phyloP scores from a whole-genome alignment of 2,888 invertebrate species.

The Stenotaenia linearis region DNA sequence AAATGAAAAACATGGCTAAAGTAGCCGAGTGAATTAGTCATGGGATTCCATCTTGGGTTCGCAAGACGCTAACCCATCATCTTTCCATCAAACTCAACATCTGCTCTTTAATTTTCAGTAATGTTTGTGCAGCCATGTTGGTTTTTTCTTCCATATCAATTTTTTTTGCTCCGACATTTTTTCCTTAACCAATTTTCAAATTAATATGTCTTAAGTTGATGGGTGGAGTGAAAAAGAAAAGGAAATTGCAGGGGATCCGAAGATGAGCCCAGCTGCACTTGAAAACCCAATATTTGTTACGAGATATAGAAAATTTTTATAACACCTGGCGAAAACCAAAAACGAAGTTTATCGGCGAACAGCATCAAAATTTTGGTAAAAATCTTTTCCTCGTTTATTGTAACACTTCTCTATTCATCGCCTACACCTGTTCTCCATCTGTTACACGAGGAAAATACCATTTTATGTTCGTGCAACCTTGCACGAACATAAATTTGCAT shows the following conservation, averaged over 20 bases:
- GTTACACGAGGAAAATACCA: neutral
- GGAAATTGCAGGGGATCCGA: neutral
- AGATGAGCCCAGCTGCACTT: neutral
- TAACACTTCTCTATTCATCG: neutral
- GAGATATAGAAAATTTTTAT: neutral
- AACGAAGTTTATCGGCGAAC: neutral
- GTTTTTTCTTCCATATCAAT: neutral
- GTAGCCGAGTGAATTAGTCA: neutral
- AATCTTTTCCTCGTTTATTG: neutral
- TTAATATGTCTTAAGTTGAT: conserved; percentile 5
- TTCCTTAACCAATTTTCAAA: neutral
- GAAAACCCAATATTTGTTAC: neutral
- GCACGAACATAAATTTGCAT: neutral
- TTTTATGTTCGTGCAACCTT: neutral
- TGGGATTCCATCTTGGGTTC: neutral
- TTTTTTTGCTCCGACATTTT: neutral
- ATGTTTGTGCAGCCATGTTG: neutral
- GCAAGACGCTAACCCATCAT: neutral
- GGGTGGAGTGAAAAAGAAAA: neutral
- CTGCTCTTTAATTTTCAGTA: conserved; percentile 4
- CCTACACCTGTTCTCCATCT: neutral
- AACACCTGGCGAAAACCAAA: neutral
- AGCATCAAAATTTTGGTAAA: neutral
- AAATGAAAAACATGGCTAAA: neutral
- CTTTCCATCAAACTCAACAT: neutral